Evolutionary conservation across 2,888 invertebrate species (phyloP).

Genomic region (Eucera pruinosa): DNA sequence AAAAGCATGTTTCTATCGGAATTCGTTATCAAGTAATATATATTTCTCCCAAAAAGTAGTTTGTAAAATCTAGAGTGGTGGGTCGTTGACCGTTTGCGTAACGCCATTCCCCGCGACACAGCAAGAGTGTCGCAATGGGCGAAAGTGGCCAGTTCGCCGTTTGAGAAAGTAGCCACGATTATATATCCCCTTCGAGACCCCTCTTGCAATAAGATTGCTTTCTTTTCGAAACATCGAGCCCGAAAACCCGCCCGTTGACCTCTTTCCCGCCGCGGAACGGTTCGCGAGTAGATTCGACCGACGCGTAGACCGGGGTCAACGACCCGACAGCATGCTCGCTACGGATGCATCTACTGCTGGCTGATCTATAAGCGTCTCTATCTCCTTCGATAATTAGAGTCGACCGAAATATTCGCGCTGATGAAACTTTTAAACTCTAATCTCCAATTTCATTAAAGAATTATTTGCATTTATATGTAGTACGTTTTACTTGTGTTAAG

Average conservation of each 20-base stretch:
- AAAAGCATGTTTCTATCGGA: no score
- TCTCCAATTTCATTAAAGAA: background rate
- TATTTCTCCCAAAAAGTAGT: conserved; percentile 39
- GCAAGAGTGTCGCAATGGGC: conserved; percentile 81
- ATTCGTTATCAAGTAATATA: conserved; percentile 4
- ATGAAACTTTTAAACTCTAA: background rate
- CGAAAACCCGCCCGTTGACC: conserved; percentile 14
- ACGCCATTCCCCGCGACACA: conserved; percentile 73
- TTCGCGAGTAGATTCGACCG: conserved; percentile 44
- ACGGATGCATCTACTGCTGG: conserved; percentile 57
- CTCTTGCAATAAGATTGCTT: conserved; percentile 58
- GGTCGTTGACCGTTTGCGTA: conserved; percentile 83
- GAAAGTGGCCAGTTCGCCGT: conserved; percentile 79
- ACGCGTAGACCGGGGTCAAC: conserved; percentile 58
- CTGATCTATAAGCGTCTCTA: conserved; percentile 47
- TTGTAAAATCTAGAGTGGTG: conserved; percentile 79
- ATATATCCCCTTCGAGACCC: conserved; percentile 54
- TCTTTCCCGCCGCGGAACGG: conserved; percentile 26
- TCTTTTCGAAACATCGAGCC: conserved; percentile 65
- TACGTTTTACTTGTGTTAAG: no score
- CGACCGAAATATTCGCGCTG: background rate
- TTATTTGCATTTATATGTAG: background rate
- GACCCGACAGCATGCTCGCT: conserved; percentile 49
- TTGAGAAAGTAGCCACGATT: conserved; percentile 81
- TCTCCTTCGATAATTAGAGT: conserved; percentile 8